Evolutionary conservation across 2,113 vertebrate genomes (phyloP), one percentile per base, ranked within the genome.

Genomic region (Microtus richardsoni): DNA sequence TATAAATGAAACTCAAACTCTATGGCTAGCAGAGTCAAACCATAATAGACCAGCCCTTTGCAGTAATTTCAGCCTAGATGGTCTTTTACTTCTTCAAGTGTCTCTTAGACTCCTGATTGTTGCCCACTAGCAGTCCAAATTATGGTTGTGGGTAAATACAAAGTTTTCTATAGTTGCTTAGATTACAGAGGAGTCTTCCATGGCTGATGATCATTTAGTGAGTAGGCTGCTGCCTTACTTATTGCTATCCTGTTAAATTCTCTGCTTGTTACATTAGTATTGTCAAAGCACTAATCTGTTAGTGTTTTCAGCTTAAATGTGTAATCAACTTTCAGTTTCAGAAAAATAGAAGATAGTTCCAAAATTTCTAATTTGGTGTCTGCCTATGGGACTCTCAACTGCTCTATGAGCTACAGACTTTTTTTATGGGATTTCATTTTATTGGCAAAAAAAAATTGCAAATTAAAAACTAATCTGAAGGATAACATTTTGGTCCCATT

Each of bases 331-430:
- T 8, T 41, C 39, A 77, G 66, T 88, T 87, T 94, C 22, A 92
- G 58, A 73, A 89, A 89, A 93, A 84, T 1, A 93, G 12, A 82
- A 82, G 91, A 88, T 80, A 36, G 58, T 89, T 79, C 94, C 80
- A 33, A 82, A 88, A 30, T 54, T 22, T 33, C 64, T 94, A 66
- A 85, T 39, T 82, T 16, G 80, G 14, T 66, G n/a, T 91, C 36
- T 75, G 6, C 7, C 52, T 4, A 36, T 17, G 83, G 22, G 30
- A 7, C 26, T 84, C 41, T 58, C 60, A 75, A 33, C 70, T 96
- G 75, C 26, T 83, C 28, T 86, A 22, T 91, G 26, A 54, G 83
- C 13, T 49, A 54, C 16, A 21, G 16, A 13, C 2, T 62, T 89
- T 93, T n/a, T 74, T 71, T 52, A 75, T 7, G 60, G 36, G 79